Conservation (phyloP, 2,888 invertebrate species). For the Alentia gelatinosa region DNA sequence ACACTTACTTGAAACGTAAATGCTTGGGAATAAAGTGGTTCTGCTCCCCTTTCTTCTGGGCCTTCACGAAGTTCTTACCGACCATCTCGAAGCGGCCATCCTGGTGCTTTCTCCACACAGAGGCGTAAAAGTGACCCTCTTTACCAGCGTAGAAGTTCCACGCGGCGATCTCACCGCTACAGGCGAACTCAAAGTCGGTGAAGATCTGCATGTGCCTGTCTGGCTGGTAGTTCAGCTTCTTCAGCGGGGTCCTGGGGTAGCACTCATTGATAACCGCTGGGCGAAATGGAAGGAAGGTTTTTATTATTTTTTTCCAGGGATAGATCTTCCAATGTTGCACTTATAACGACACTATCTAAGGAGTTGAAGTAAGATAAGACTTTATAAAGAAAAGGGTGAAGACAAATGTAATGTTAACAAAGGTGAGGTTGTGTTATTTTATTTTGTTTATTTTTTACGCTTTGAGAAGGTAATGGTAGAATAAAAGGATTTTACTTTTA, state of each 20-base stretch:
- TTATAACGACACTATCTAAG: too few species aligned
- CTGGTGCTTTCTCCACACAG: slow-evolving; percentile 9
- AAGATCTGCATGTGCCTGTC: neutral
- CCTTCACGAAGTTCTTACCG: neutral
- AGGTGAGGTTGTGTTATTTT: too few species aligned
- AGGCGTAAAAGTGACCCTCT: neutral
- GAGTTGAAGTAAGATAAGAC: too few species aligned
- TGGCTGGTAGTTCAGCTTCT: neutral
- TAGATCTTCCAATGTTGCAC: too few species aligned
- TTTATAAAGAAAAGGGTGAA: too few species aligned
- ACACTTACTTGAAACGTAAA: neutral
- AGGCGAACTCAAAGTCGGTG: neutral
- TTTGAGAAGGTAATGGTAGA: too few species aligned
- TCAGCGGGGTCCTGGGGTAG: neutral
- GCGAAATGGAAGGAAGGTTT: too few species aligned
- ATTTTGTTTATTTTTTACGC: too few species aligned
- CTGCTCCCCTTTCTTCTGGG: neutral
- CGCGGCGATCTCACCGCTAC: slow-evolving; percentile 2
- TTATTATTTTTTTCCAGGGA: too few species aligned
- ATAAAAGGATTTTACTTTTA: too few species aligned
- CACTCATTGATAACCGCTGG: neutral
- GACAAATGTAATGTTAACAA: too few species aligned
- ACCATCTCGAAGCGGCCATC: neutral
- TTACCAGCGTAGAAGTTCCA: neutral
- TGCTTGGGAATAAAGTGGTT: neutral